Evolutionary conservation across 2,888 invertebrate genomes (phyloP), one percentile per base, ranked within the genome.

Genomic region (Cordilura impudica): DNA sequence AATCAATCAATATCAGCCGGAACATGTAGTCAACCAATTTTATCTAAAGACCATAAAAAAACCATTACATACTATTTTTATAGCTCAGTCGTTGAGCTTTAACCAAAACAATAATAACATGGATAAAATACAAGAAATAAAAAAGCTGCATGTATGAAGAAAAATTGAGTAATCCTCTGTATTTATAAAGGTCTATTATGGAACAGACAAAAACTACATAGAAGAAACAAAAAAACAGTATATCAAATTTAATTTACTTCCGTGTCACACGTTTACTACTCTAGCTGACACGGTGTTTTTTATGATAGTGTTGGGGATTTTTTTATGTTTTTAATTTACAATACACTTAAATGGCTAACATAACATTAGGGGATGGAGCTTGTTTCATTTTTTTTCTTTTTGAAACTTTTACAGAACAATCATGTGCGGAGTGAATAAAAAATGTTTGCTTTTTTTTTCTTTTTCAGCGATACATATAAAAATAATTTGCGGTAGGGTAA

Each of bases 211-310:
- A n/a, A 29, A 12, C 19, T n/a, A 35, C 19, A 39, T 14, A 21
- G 16, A 14, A 26, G 43, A 2, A 35, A 19, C 49, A 29, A 43
- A 54, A 21, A 45, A 51, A 12, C 45, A 65, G 49, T 58, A 18
- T 76, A 60, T 77, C 76, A 66, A 61, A 71, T 60, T 51, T 61
- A 49, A 67, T 77, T 71, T 66, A 71, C 60, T 45, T 77, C 47
- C 66, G 56, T 61, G 63, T 72, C 71, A 77, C 54, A 61, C 45
- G 47, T 76, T 71, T 61, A 60, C 47, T 10, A 45, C 43, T 23
- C 26, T 56, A 29, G 47, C 61, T 66, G 60, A 77, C 61, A 56
- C 35, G 51, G 23, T 31, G 31, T 47, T 63, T 67, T 56, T 45
- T 61, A 16, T 35, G 35, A 35, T 12, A 35, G 2, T 10, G 35